Evolutionary conservation across 2,113 vertebrate species (phyloP).

Genomic region (Stomatorhinus ivindoensis): DNA sequence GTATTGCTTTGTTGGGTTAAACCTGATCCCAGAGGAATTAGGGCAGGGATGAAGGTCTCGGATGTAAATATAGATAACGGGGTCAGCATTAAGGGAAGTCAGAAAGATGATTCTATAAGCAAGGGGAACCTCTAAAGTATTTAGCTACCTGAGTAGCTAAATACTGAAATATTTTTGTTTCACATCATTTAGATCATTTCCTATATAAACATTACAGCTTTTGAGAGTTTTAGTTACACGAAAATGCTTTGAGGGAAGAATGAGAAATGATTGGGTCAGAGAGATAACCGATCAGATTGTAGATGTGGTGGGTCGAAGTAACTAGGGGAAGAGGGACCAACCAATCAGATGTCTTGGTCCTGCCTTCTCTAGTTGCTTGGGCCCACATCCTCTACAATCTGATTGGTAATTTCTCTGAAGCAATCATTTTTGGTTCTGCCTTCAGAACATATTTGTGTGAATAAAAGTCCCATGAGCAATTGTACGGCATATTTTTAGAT

Average conservation of each 20-base stretch:
- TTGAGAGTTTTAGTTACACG: neutral
- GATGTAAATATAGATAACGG: neutral
- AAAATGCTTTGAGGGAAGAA: neutral
- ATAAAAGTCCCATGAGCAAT: neutral
- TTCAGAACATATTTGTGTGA: neutral
- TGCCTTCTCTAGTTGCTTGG: neutral
- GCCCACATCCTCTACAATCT: neutral
- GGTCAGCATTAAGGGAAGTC: neutral
- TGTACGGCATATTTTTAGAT: neutral
- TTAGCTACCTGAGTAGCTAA: constrained; percentile 3
- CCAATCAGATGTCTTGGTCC: neutral
- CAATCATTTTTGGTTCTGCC: neutral
- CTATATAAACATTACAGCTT: neutral
- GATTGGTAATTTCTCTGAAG: neutral
- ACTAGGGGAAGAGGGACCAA: neutral
- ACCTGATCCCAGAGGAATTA: neutral
- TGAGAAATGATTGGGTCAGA: neutral
- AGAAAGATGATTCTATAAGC: neutral
- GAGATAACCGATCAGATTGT: neutral
- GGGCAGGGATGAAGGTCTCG: neutral
- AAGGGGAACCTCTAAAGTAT: neutral
- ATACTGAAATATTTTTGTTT: neutral
- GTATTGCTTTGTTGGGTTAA: constrained; percentile 14
- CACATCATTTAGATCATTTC: neutral
- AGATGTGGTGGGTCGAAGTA: neutral